phyloP scores from a whole-genome alignment of 35 echinoderm and acorn worm genomes.

The Holothuria glaberrima region DNA sequence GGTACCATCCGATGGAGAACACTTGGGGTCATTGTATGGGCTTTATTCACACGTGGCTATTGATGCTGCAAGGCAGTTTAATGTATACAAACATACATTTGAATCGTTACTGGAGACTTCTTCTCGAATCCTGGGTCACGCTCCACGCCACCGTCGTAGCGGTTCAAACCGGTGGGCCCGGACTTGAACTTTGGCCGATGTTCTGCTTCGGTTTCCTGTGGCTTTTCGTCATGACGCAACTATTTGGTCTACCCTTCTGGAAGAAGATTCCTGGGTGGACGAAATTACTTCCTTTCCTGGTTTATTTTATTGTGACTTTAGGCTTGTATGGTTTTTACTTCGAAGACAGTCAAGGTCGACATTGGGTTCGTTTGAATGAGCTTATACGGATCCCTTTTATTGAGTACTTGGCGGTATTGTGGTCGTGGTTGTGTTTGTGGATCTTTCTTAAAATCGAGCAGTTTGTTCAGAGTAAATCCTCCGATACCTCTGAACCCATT shows the following conservation, averaged over 20 bases:
- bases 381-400: slow-evolving; percentile 74
- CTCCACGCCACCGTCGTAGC: slow-evolving; percentile 83
- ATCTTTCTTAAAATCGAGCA: slow-evolving; percentile 68
- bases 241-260: slow-evolving; percentile 85
- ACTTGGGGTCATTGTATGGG: slow-evolving; percentile 84
- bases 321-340: slow-evolving; percentile 67
- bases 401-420: slow-evolving; percentile 69
- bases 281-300: slow-evolving; percentile 51
- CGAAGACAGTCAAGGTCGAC: slow-evolving; percentile 62
- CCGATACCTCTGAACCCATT: not conserved
- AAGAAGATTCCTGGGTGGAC: slow-evolving; percentile 70
- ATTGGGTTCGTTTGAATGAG: slow-evolving; percentile 78
- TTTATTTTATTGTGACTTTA: slow-evolving; percentile 50
- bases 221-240: slow-evolving; percentile 79
- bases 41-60: slow-evolving; percentile 83
- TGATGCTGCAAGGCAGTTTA: slow-evolving; percentile 92
- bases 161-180: slow-evolving; percentile 79
- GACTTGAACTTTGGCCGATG: slow-evolving; percentile 78
- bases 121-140: slow-evolving; percentile 81
- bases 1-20: slow-evolving; percentile 98
- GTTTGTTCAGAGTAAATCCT: not conserved
- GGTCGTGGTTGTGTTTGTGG: slow-evolving; percentile 71
- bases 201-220: slow-evolving; percentile 93
- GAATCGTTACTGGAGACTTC: slow-evolving; percentile 85
- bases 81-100: slow-evolving; percentile 91